Conservation (phyloP, 2,888 invertebrate species). For the Agriopis leucophaearia region DNA sequence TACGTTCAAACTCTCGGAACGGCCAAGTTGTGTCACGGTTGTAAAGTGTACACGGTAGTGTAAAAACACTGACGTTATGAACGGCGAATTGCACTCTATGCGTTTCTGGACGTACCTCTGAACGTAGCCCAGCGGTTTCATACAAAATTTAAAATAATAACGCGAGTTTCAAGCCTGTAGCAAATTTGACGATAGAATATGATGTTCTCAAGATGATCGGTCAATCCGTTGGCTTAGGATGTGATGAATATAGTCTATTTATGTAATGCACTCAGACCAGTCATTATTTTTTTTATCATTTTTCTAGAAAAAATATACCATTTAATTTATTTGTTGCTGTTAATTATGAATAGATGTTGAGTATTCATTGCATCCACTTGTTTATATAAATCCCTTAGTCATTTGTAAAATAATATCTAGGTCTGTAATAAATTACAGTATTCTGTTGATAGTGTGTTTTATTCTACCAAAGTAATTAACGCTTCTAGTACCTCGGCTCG, state of each 20-base stretch:
- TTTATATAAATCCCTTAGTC: constrained; percentile 68
- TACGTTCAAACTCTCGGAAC: too few species aligned
- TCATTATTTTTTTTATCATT: constrained; percentile 50
- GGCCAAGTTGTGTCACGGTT: too few species aligned
- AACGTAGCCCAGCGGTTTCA: background rate
- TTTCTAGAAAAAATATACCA: constrained; percentile 8
- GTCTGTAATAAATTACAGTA: constrained; percentile 85
- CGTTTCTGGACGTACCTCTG: too few species aligned
- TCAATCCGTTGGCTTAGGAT: constrained; percentile 41
- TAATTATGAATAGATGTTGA: constrained; percentile 46
- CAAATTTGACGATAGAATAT: constrained; percentile 38
- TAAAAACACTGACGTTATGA: too few species aligned
- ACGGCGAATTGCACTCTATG: too few species aligned
- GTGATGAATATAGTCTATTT: constrained; percentile 50
- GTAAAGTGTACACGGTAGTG: too few species aligned
- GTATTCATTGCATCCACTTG: constrained; percentile 60
- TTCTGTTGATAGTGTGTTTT: constrained; percentile 65
- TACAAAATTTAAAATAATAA: background rate
- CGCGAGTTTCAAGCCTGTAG: constrained; percentile 21
- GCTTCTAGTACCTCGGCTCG: too few species aligned
- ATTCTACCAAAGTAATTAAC: constrained; percentile 33
- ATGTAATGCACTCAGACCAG: constrained; percentile 49
- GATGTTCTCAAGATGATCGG: constrained; percentile 27
- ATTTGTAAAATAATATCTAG: constrained; percentile 69
- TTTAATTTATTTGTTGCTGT: constrained; percentile 56